phyloP scores from a whole-genome alignment of 2,888 invertebrate genomes.

The Mycalesis mineus region DNA sequence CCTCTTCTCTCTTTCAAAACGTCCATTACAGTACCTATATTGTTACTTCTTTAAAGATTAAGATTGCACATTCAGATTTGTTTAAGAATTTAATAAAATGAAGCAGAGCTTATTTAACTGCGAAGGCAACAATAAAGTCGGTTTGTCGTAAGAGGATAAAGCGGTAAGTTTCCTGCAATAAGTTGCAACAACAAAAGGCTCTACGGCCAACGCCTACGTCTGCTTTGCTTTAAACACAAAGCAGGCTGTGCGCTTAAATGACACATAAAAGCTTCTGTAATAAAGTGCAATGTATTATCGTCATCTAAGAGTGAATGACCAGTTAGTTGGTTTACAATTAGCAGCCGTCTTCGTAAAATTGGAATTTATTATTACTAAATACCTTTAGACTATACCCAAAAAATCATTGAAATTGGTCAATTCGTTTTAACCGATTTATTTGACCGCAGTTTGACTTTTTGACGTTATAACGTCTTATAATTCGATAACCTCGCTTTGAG shows the following conservation, averaged over 20 bases:
- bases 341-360: too few relatives aligned
- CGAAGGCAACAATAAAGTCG: slow-evolving; percentile 2
- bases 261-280: slow-evolving; percentile 5
- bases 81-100: slow-evolving; percentile 7
- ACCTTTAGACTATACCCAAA: too few relatives aligned
- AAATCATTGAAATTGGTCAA: too few relatives aligned
- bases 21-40: not conserved
- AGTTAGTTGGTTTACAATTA: too few relatives aligned
- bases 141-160: slow-evolving; percentile 15
- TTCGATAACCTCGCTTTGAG: too few relatives aligned
- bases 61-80: slow-evolving; percentile 1
- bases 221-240: slow-evolving; percentile 11
- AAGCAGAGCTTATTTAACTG: slow-evolving; percentile 8
- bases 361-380: too few relatives aligned
- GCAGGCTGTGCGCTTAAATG: not conserved
- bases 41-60: not conserved
- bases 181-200: slow-evolving; percentile 18
- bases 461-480: too few relatives aligned
- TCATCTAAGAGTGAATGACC: not conserved
- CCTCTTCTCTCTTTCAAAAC: too few relatives aligned
- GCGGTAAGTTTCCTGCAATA: slow-evolving; percentile 14
- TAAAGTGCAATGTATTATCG: not conserved
- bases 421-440: too few relatives aligned
- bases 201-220: slow-evolving; percentile 13
- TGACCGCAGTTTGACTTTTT: too few relatives aligned